A percentile compares a stretch with the other conserved stretches of the same genome.
phyloP scores from a whole-genome alignment of 92 coral and sea anemone species.

The Zoanthus sansibaricus region DNA sequence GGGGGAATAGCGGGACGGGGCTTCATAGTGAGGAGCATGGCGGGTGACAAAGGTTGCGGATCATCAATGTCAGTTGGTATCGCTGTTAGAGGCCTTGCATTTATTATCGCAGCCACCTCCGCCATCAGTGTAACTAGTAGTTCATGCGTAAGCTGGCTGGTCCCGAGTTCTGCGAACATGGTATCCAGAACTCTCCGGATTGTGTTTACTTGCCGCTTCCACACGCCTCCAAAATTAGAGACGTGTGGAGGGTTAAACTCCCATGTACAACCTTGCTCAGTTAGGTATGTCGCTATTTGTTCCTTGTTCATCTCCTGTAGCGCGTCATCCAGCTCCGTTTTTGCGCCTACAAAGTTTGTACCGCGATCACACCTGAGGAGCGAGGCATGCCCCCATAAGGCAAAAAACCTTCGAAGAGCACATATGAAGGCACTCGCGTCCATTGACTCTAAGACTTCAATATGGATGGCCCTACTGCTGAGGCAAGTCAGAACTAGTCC shows the following conservation, averaged over 20 bases:
- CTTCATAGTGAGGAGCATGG: background rate
- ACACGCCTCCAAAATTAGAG: background rate
- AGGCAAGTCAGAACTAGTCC: slow-evolving; percentile 13
- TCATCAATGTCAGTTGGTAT: background rate
- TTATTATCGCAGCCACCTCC: background rate
- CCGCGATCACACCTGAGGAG: slow-evolving; percentile 44
- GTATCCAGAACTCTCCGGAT: background rate
- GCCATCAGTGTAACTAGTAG: background rate
- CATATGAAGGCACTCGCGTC: too few relatives aligned
- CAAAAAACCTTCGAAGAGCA: slow-evolving; percentile 11
- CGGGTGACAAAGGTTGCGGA: too few relatives aligned
- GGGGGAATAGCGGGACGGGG: background rate
- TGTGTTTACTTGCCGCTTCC: background rate
- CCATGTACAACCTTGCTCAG: background rate
- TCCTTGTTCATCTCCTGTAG: slow-evolving; percentile 4
- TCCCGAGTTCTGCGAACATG: too few relatives aligned
- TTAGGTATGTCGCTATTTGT: background rate
- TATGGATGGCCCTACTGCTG: slow-evolving; percentile 38
- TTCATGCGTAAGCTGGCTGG: background rate
- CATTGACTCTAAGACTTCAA: background rate
- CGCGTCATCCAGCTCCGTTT: slow-evolving; percentile 23
- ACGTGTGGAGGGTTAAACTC: background rate
- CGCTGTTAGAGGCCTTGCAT: background rate
- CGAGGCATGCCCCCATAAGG: slow-evolving; percentile 47
- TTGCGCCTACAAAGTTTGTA: slow-evolving; percentile 60